Percentiles rank a stretch among this genome's conserved stretches.
Conservation (phyloP, 2,113 vertebrate species). For the Urocolius indicus region DNA sequence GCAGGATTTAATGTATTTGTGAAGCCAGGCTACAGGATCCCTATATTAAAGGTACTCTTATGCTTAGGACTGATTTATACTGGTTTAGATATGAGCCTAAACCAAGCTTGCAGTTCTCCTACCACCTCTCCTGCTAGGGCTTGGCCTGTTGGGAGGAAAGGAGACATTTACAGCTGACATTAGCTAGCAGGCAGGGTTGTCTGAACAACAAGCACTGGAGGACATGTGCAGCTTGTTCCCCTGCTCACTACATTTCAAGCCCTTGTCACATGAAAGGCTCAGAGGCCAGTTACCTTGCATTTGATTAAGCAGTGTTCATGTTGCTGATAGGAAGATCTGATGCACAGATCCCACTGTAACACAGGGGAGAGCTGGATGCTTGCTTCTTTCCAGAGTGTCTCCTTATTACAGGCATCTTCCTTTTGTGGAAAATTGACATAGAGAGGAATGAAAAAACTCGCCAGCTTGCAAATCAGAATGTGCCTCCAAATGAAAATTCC, state of each 20-base stretch:
- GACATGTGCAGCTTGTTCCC: not conserved
- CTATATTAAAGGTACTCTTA: constrained; percentile 25
- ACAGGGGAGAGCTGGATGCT: not conserved
- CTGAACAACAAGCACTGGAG: not conserved
- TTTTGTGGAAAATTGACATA: not conserved
- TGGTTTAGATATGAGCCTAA: not conserved
- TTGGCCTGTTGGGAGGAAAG: not conserved
- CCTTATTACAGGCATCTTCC: not conserved
- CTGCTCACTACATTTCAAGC: not conserved
- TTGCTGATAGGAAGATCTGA: not conserved
- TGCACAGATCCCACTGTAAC: not conserved
- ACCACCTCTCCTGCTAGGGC: not conserved
- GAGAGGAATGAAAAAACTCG: not conserved
- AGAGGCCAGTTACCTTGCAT: too few species aligned
- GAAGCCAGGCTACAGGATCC: constrained; percentile 44
- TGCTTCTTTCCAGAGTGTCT: not conserved
- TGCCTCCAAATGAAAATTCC: not conserved
- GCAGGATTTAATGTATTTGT: constrained; percentile 66
- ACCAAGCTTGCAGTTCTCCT: not conserved
- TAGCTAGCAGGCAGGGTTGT: not conserved
- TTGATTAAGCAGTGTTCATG: not conserved
- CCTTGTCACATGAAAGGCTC: not conserved
- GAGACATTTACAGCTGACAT: not conserved
- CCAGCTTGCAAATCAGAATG: not conserved
- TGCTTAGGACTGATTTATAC: constrained; percentile 14